Base-by-base conservation (phyloP, 2,888 invertebrate genomes). In the Drosophila anomelani region DNA sequence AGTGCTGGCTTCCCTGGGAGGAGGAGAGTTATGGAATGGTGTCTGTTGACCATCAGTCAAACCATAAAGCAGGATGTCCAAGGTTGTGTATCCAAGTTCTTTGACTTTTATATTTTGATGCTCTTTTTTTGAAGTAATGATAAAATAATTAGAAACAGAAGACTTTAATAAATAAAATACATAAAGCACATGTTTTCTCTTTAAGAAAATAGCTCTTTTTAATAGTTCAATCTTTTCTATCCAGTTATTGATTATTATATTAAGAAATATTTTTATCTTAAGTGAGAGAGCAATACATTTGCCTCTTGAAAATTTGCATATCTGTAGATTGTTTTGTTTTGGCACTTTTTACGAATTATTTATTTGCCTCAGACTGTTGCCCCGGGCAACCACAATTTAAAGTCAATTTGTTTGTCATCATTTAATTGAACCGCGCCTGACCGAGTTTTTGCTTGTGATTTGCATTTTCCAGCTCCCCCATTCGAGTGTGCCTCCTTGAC, bases 391-490 rank as follows among this genome's bases (percentile, higher is more conserved):
- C 23, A 26, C 39, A 60, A 43, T 7, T 17, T 43, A 43, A 61
- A 60, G 29, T 61, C 39, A 60, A 60, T 60, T 60, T 43, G 23
- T 34, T 60, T 60, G 57, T 46, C 70, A 58, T 61, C 70, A 61
- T 70, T 69, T 70, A 79, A 79, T 70, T 82, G 70, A 80, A 64
- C 47, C 49, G 44, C 39, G 80, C 51, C 41, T 72, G 60, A 51
- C 51, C 54, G 61, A 23, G 44, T 62, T 68, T 61, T 41, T 15
- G 7, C 67, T 26, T 26, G 12, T 32, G 47, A 41, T 32, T 49
- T 34, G 36, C 54, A 53, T 55, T 38, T 53, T 17, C 17, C 47
- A 36, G 26, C 26, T 26, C 10, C 32, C 32, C 15, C 4, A 17
- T 29, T 58, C 15, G 23, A 36, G 12, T 38, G 36, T 13, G 6